Percentiles rank a stretch among this genome's conserved stretches.
These are phyloP conservation scores for Zoanthus solanderi DNA, from an alignment of 92 coral and sea anemone genomes.

Conservation along the genomic window DNA sequence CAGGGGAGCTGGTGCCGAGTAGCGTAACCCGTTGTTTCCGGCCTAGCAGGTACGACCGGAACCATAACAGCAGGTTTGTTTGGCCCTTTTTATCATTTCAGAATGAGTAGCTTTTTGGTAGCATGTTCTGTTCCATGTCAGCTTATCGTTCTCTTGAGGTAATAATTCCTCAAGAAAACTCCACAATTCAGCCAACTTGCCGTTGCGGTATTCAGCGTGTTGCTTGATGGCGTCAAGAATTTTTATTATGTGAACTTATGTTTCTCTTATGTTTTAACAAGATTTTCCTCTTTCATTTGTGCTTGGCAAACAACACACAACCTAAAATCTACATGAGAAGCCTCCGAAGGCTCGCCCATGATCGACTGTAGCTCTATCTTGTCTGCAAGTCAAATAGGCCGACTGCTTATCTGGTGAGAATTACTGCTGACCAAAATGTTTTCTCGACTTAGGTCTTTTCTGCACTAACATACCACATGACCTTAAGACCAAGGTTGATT, in stretches of 20 bases:
- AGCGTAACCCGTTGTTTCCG: too few relatives aligned
- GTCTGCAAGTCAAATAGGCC: conserved; percentile 48
- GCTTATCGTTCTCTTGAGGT: conserved; percentile 10
- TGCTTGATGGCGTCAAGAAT: conserved; percentile 27
- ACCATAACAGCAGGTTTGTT: too few relatives aligned
- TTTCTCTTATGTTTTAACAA: conserved; percentile 3
- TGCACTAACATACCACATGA: neutral
- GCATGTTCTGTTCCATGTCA: conserved; percentile 54
- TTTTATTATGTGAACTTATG: conserved; percentile 30
- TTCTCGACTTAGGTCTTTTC: neutral
- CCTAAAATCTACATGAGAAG: conserved; percentile 18
- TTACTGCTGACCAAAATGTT: conserved; percentile 40
- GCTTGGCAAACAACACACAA: conserved; percentile 39
- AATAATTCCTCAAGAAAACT: neutral
- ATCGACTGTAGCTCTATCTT: conserved; percentile 8
- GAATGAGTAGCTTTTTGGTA: conserved; percentile 56
- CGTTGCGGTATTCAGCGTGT: conserved; percentile 25
- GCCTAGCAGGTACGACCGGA: too few relatives aligned
- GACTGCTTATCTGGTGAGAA: conserved; percentile 21
- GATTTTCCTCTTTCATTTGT: conserved; percentile 16
- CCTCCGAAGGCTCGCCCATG: neutral
- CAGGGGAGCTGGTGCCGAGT: too few relatives aligned
- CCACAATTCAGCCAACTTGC: conserved; percentile 20
- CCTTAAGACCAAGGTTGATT: neutral
- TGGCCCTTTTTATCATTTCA: conserved; percentile 54